Percentiles rank a stretch among this genome's conserved stretches.
Evolutionary conservation across 2,113 vertebrate species (phyloP).

Genomic region (Gavia stellata): DNA sequence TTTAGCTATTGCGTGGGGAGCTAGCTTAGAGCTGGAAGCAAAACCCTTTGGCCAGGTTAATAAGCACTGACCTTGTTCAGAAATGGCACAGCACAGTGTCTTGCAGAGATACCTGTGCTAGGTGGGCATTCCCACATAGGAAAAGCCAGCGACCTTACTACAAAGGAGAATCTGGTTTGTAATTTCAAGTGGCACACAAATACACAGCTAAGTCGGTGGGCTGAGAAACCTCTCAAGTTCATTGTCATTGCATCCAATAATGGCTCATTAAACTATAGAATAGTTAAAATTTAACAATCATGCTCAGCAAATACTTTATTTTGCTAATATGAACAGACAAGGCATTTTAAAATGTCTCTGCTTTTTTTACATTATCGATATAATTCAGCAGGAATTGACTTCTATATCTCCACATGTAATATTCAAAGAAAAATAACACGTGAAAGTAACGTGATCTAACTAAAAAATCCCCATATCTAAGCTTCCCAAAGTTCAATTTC

Average conservation of each 20-base stretch:
- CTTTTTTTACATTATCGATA: background rate
- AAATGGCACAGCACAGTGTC: background rate
- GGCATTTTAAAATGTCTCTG: background rate
- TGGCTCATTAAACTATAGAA: background rate
- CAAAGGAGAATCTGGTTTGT: background rate
- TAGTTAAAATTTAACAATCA: background rate
- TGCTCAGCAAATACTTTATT: background rate
- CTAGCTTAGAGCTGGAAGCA: background rate
- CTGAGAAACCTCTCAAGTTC: background rate
- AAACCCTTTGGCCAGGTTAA: background rate
- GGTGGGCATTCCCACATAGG: background rate
- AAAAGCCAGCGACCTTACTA: background rate
- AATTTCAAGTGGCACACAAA: background rate
- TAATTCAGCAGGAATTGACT: background rate
- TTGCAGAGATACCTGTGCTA: background rate
- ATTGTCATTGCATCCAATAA: background rate
- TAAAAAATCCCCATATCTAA: background rate
- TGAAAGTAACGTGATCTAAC: background rate
- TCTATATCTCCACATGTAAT: background rate
- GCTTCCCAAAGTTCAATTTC: background rate
- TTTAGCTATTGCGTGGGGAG: accelerated
- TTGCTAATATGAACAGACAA: background rate
- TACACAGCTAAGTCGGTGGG: background rate
- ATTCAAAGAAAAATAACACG: background rate
- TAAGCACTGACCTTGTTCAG: background rate